phyloP scores from a whole-genome alignment of 2,113 vertebrate genomes.

The Thalassoma bifasciatum region DNA sequence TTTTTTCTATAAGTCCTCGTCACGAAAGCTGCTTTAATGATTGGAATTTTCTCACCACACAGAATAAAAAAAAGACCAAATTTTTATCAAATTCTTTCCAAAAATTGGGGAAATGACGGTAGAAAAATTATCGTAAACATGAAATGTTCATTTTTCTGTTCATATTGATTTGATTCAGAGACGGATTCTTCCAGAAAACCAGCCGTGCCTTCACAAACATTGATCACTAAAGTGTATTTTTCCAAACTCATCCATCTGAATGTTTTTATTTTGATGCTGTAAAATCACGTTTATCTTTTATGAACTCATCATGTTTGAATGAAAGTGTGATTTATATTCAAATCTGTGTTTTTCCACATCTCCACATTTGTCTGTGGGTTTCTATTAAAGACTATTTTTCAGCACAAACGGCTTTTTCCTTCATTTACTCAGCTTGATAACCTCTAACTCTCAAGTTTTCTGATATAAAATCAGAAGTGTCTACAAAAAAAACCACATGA shows the following conservation, averaged over 20 bases:
- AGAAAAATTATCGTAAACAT: too few relatives aligned
- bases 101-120: too few relatives aligned
- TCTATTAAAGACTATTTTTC: slow-evolving; percentile 12
- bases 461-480: too few relatives aligned
- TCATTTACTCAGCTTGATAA: too few relatives aligned
- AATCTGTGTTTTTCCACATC: background rate
- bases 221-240: background rate
- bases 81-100: too few relatives aligned
- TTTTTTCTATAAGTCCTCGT: slow-evolving; percentile 19
- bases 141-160: too few relatives aligned
- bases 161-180: too few relatives aligned
- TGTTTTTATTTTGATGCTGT: background rate
- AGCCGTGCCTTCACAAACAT: slow-evolving; percentile 28
- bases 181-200: background rate
- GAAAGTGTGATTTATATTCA: background rate
- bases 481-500: too few relatives aligned
- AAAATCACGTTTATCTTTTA: background rate
- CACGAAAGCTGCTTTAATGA: background rate
- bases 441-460: too few relatives aligned
- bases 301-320: background rate
- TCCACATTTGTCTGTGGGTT: background rate
- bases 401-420: background rate
- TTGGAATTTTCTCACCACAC: too few relatives aligned
- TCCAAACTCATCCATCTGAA: background rate
- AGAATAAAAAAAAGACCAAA: too few relatives aligned